Base-by-base conservation (phyloP, 2,888 invertebrate species). In the Iselma pallidipennis region DNA sequence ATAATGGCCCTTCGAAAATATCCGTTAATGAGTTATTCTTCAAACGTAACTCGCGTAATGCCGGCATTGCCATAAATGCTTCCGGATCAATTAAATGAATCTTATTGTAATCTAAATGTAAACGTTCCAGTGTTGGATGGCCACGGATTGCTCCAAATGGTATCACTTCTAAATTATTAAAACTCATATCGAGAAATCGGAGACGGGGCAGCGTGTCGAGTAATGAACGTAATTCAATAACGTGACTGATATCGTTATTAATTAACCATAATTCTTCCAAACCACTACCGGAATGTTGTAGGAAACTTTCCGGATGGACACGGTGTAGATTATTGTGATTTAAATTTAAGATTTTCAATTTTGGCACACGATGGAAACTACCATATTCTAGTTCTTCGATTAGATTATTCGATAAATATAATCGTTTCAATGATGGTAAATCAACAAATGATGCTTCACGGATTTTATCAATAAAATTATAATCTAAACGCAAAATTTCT, bases 1-100 rank as follows among this genome's bases (percentile, higher is more conserved):
- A 94, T 74, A 91, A 89, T 0, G 94, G 93, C 52, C 88, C 86
- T 65, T 90, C 89, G 49, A 89, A 82, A 54, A 88, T 83, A 76
- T 91, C 90, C 1, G 88, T 86, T 26, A 96, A 80, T 2, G 93
- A 93, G 77, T 96, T 96, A 74, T 95, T 94, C 68, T 88, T 87
- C 61, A 96, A 82, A 71, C 93, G 87, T 31, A 96, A 83, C 76
- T 94, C 94, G 69, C 94, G 84, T 33, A 96, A 81, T 0, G 93
- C 91, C 0, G 92, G 92, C 89, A 95, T 91, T 14, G 91, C 91
- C 76, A 89, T 87, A 75, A 95, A 89, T 0, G 94, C 91, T 75
- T 94, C 92, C 37, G 89, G 84, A 71, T 92, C 91, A 58, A 95
- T 88, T 53, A 87, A 85, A 61, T 87, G 87, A 53, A 95, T 85